phyloP scores from a whole-genome alignment of 2,113 vertebrate genomes.

The Catharus minimus region DNA sequence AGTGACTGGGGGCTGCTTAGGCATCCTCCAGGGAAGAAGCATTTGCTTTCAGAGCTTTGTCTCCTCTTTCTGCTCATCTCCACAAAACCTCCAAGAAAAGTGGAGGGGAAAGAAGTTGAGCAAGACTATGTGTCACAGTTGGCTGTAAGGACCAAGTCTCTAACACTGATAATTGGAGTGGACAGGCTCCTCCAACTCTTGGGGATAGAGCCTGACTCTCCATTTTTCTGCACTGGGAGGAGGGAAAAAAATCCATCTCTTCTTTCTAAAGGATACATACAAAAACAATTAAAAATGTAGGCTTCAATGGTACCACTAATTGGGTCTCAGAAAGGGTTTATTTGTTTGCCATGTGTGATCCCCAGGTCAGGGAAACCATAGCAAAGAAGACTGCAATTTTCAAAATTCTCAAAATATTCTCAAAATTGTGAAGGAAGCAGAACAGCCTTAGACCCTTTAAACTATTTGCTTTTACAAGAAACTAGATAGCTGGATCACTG shows the following conservation, averaged over 20 bases:
- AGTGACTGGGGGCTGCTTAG: not conserved
- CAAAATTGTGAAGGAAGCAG: not conserved
- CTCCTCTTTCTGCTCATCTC: not conserved
- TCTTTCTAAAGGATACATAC: not conserved
- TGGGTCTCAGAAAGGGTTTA: not conserved
- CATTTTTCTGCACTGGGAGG: not conserved
- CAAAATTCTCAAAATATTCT: not conserved
- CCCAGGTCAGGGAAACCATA: not conserved
- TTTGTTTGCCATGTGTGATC: not conserved
- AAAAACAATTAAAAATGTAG: not conserved
- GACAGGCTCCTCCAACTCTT: not conserved
- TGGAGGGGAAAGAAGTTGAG: not conserved
- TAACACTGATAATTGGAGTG: not conserved
- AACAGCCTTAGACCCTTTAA: not conserved
- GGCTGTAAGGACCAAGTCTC: not conserved
- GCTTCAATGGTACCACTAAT: not conserved
- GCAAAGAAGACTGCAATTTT: not conserved
- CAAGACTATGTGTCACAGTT: not conserved
- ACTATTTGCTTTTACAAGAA: constrained; percentile 48
- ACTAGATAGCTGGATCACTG: not conserved
- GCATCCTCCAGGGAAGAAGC: not conserved
- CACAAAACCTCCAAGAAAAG: not conserved
- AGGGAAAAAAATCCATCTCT: not conserved
- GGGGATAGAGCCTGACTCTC: not conserved
- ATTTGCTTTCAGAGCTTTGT: not conserved